Conservation (phyloP, 1,140 invertebrate genomes). For the Musca domestica region DNA sequence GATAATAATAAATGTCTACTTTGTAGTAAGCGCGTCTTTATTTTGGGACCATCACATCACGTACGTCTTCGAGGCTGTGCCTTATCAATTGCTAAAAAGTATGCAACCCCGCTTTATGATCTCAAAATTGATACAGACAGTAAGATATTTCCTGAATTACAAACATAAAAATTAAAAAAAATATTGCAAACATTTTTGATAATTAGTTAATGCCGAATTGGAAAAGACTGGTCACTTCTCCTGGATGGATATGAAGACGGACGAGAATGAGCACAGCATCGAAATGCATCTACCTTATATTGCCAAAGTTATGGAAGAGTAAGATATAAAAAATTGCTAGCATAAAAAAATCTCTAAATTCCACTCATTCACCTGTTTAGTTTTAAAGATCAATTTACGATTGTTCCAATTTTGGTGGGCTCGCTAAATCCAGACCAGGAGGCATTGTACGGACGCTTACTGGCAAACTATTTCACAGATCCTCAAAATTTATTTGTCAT, state of each 20-base stretch:
- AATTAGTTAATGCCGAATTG: slow-evolving; percentile 66
- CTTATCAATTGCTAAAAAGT: slow-evolving; percentile 83
- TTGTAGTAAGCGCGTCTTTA: slow-evolving; percentile 81
- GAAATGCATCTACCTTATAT: slow-evolving; percentile 99
- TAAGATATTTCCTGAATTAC: neutral
- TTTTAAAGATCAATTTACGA: slow-evolving; percentile 80
- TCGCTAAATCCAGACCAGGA: slow-evolving; percentile 89
- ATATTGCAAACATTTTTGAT: slow-evolving; percentile 23
- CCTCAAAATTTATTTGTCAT: slow-evolving; percentile 91
- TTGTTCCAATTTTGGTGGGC: slow-evolving; percentile 95
- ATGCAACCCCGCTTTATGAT: slow-evolving; percentile 94
- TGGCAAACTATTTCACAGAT: slow-evolving; percentile 88
- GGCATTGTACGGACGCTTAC: slow-evolving; percentile 81
- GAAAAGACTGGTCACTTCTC: slow-evolving; percentile 87
- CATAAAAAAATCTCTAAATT: neutral
- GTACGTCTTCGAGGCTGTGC: slow-evolving; percentile 91
- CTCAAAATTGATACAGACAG: slow-evolving; percentile 77
- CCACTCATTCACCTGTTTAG: slow-evolving; percentile 25
- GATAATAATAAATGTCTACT: neutral
- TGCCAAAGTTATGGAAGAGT: slow-evolving; percentile 98
- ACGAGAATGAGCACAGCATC: slow-evolving; percentile 94
- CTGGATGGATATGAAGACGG: slow-evolving; percentile 85
- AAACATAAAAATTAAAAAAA: slow-evolving; percentile 49
- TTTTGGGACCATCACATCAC: slow-evolving; percentile 97
- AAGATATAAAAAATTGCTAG: slow-evolving; percentile 33